Percentiles rank a stretch among this genome's conserved stretches.
phyloP scores from a whole-genome alignment of 2,888 invertebrate genomes.

The Amphipoea oculea region DNA sequence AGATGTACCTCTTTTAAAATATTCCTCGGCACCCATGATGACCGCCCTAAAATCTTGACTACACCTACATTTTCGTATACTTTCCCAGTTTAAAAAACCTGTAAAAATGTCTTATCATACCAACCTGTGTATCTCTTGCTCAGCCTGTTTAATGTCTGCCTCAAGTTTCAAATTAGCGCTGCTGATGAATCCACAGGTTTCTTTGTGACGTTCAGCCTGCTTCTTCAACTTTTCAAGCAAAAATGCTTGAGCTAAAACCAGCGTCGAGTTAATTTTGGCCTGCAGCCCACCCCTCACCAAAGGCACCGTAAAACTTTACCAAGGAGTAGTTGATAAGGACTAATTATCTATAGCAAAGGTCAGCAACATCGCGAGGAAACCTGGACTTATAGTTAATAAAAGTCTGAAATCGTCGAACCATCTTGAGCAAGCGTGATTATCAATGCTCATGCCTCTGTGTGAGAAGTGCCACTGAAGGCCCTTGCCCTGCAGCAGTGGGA shows the following conservation, averaged over 20 bases:
- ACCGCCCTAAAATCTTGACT: neutral
- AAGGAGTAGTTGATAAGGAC: neutral
- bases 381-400: neutral
- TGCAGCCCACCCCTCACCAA: neutral
- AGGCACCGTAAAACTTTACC: neutral
- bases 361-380: neutral
- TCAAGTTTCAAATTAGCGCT: conserved; percentile 79
- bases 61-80: neutral
- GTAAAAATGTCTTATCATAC: conserved; percentile 16
- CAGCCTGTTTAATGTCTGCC: conserved; percentile 81
- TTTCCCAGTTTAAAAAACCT: neutral
- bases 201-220: conserved; percentile 75
- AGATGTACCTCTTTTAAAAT: too few relatives aligned
- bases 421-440: neutral
- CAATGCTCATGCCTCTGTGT: neutral
- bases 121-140: conserved; percentile 80
- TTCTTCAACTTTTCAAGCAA: conserved; percentile 79
- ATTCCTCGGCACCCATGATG: too few relatives aligned
- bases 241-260: conserved; percentile 77
- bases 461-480: neutral
- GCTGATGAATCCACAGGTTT: conserved; percentile 75
- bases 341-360: neutral
- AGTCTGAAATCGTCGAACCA: neutral
- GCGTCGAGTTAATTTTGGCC: neutral
- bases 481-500: neutral